Evolutionary conservation across 2,113 vertebrate genomes (phyloP).

Genomic region (Archilochus colubris): DNA sequence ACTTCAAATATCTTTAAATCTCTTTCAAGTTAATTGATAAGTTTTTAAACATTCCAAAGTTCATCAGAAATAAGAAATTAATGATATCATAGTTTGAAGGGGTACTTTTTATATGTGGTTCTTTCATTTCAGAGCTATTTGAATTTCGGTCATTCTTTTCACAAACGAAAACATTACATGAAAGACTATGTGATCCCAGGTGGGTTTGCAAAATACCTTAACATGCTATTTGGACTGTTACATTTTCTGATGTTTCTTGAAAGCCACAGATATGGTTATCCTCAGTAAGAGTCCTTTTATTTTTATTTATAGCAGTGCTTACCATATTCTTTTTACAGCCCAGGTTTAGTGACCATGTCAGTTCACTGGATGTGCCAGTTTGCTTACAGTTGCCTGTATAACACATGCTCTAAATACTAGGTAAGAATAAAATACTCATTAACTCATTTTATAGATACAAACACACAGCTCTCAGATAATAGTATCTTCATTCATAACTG

Average conservation of each 20-base stretch:
- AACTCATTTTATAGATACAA: neutral
- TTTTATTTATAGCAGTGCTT: neutral
- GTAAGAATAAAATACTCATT: neutral
- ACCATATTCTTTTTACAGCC: neutral
- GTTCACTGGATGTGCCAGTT: neutral
- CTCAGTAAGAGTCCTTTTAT: neutral
- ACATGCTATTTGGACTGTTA: neutral
- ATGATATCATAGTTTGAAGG: neutral
- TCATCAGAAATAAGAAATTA: neutral
- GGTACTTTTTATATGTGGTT: neutral
- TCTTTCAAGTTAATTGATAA: neutral
- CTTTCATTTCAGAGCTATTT: neutral
- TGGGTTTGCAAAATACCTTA: neutral
- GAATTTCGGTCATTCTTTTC: neutral
- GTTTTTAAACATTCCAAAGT: neutral
- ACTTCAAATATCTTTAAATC: neutral
- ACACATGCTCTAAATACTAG: neutral
- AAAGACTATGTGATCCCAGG: neutral
- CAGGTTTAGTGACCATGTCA: neutral
- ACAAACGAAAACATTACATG: neutral
- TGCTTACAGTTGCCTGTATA: neutral
- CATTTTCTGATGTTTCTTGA: neutral
- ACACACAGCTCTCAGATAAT: neutral
- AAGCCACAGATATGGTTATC: neutral
- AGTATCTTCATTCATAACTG: neutral